These are phyloP conservation scores for Lepidostoma basale DNA, from an alignment of 1,140 invertebrate genomes.

Conservation along the genomic window DNA sequence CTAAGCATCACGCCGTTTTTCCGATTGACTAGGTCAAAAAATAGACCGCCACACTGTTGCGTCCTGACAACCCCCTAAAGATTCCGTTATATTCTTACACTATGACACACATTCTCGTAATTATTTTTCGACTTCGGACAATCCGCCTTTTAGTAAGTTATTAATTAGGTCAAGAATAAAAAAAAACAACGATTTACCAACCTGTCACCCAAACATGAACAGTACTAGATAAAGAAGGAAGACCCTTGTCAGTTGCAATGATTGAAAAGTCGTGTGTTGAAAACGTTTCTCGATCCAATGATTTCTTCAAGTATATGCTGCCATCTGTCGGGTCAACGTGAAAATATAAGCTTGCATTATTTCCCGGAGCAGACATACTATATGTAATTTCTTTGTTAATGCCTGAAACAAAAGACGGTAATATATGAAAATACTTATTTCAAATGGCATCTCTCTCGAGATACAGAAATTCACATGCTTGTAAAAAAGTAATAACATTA, in stretches of 20 bases:
- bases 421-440: too few relatives aligned
- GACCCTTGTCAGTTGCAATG: constrained; percentile 75
- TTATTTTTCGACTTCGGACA: too few relatives aligned
- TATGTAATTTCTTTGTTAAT: constrained; percentile 69
- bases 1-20: too few relatives aligned
- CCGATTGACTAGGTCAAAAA: too few relatives aligned
- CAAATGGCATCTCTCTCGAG: neutral
- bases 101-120: too few relatives aligned
- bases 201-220: constrained; percentile 76
- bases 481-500: too few relatives aligned
- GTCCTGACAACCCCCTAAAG: too few relatives aligned
- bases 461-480: too few relatives aligned
- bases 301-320: constrained; percentile 72
- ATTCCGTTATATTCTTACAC: too few relatives aligned
- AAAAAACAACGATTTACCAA: constrained; percentile 40
- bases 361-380: constrained; percentile 66
- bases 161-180: too few relatives aligned
- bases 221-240: constrained; percentile 74
- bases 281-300: constrained; percentile 75
- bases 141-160: too few relatives aligned
- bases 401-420: constrained; percentile 53
- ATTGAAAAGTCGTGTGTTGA: constrained; percentile 75
- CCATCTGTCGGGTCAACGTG: constrained; percentile 77
- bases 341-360: constrained; percentile 70
- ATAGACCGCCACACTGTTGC: too few relatives aligned